Base-by-base conservation (phyloP, 2,113 vertebrate genomes). In the Ammodytes dubius region DNA sequence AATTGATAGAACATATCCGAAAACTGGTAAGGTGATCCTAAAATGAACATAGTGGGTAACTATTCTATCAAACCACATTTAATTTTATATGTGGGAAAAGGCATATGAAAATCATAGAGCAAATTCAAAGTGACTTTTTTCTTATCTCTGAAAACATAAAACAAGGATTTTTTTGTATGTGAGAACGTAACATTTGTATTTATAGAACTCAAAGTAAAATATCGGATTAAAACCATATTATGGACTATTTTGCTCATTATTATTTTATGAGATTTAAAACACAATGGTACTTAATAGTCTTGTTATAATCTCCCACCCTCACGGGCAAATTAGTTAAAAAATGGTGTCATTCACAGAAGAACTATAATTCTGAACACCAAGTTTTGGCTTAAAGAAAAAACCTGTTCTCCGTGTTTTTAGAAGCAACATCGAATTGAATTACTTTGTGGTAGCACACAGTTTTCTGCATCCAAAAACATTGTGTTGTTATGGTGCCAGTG, bases 1-100 rank as follows among this genome's bases (percentile, higher is more conserved):
- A 93, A 92, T 93, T 94, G 92, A 93, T 88, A 87, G 81, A 93
- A 92, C 93, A 94, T 87, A 92, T 93, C 92, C 81, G 54, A 80
- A 84, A 11, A 76, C 81, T 92, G 88, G 92, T 93, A 79, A 89
- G 91, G 82, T 84, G 79, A 91, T 92, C 81, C 78, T 68, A 58
- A 84, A 89, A 87, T 87, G 70, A 89, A 90, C 82, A 68, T 63
- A 65, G 43, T 77, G 85, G 65, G 71, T 66, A 82, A 79, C 73
- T 63, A 59, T 77, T 80, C 57, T 84, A 77, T 86, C 27, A 79
- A 72, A 85, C 70, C 64, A 47, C 64, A 66, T 67, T 65, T 71
- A 4, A 50, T 79, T 76, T 74, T 56, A 79, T 14, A 64, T 59
- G 63, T 68, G 59, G 74, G 58, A 46, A 65, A 53, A 13, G 4